phyloP scores from a whole-genome alignment of 2,888 invertebrate species.

The Polia nebulosa region DNA sequence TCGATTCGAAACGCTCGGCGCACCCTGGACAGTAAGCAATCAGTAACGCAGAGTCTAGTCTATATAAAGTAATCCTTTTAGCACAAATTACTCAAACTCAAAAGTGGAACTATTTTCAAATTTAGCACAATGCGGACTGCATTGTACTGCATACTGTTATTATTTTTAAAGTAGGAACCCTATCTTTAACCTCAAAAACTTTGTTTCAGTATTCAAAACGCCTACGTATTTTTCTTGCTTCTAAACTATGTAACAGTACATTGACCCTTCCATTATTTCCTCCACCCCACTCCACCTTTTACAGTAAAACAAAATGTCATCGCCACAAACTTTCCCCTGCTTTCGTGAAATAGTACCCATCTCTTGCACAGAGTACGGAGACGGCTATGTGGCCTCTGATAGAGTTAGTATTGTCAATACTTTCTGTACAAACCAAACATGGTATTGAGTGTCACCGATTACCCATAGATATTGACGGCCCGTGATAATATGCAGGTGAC shows the following conservation, averaged over 20 bases:
- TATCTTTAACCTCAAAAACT: neutral
- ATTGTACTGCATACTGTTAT: no score
- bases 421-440: no score
- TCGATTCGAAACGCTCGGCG: no score
- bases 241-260: constrained; percentile 12
- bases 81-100: no score
- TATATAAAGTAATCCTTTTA: no score
- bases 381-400: fast-evolving
- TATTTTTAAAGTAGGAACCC: neutral
- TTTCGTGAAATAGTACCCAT: constrained; percentile 7
- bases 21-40: no score
- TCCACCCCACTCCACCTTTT: neutral
- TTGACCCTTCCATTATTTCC: constrained; percentile 8
- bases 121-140: no score
- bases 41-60: no score
- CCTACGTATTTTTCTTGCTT: neutral
- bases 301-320: constrained; percentile 36
- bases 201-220: neutral
- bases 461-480: no score
- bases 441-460: no score
- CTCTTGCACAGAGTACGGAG: neutral
- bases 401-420: neutral
- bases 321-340: constrained; percentile 25
- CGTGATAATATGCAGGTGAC: no score
- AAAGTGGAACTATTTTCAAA: no score